A percentile compares a stretch with the other conserved stretches of the same genome.
These are phyloP conservation scores for Lucinisca nassula DNA, from an alignment of 2,888 invertebrate species.

Conservation along the genomic window DNA sequence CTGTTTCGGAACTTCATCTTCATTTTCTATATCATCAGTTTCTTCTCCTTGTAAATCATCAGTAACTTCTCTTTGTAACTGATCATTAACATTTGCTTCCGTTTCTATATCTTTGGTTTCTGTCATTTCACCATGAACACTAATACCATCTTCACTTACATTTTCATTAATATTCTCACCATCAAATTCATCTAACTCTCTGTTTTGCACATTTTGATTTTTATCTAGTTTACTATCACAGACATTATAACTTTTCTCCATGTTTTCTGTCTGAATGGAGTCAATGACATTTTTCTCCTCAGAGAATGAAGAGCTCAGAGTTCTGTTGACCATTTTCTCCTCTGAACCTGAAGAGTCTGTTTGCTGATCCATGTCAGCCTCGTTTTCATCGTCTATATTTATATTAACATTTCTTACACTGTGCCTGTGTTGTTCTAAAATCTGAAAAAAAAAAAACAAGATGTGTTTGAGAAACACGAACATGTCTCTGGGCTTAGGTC, in stretches of 20 bases:
- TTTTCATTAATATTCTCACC: slow-evolving; percentile 10
- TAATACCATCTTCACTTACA: background rate
- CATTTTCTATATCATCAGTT: slow-evolving; percentile 10
- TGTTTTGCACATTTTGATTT: slow-evolving; percentile 38
- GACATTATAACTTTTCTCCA: slow-evolving; percentile 16
- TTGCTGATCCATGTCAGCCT: background rate
- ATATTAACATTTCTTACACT: background rate
- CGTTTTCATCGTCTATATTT: background rate
- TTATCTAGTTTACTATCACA: slow-evolving; percentile 53
- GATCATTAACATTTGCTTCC: background rate
- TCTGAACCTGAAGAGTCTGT: slow-evolving; percentile 61
- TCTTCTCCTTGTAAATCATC: background rate
- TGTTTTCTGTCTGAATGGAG: slow-evolving; percentile 36
- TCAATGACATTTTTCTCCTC: slow-evolving; percentile 58
- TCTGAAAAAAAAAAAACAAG: slow-evolving; percentile 61
- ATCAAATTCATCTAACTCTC: slow-evolving; percentile 38
- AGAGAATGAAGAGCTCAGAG: slow-evolving; percentile 57
- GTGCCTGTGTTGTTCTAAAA: slow-evolving; percentile 78
- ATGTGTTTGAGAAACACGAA: no score
- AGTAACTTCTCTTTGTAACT: background rate
- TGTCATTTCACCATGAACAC: background rate
- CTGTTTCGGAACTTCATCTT: slow-evolving; percentile 26
- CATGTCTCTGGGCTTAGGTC: no score
- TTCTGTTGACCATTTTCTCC: slow-evolving; percentile 49
- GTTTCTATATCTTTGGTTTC: background rate